phyloP scores from a whole-genome alignment of 2,797 vertebrate genomes.

The Danio choprae region DNA sequence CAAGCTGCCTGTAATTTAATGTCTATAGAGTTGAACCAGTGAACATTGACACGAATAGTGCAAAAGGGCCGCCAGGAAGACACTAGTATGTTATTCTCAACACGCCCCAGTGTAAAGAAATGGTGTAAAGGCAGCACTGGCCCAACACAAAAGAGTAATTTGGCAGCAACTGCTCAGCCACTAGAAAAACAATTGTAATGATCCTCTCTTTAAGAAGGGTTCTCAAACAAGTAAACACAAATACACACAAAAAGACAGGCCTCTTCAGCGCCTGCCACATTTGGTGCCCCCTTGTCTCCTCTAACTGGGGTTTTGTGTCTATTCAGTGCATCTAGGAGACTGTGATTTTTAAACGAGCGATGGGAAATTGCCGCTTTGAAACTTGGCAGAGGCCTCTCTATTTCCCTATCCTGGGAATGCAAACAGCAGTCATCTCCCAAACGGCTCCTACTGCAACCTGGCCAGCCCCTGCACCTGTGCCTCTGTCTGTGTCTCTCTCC shows the following conservation, averaged over 20 bases:
- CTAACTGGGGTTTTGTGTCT: not conserved
- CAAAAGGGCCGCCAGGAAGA: not conserved
- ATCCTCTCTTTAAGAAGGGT: slow-evolving; percentile 40
- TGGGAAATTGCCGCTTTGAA: slow-evolving; percentile 28
- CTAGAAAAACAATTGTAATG: slow-evolving; percentile 42
- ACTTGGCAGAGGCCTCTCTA: slow-evolving; percentile 53
- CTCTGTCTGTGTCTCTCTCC: slow-evolving; percentile 64
- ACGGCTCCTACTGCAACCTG: slow-evolving; percentile 71
- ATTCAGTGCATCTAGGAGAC: slow-evolving; percentile 1
- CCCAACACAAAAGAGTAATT: slow-evolving; percentile 34
- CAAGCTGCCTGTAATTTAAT: slow-evolving; percentile 4
- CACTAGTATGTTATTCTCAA: not conserved
- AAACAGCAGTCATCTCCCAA: slow-evolving; percentile 78
- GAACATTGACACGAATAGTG: not conserved
- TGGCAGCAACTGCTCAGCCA: slow-evolving; percentile 45
- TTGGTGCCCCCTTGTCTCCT: slow-evolving; percentile 36
- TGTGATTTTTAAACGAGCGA: slow-evolving; percentile 30
- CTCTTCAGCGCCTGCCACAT: slow-evolving; percentile 40
- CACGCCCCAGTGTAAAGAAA: slow-evolving; percentile 1
- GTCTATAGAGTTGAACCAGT: not conserved
- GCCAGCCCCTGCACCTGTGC: slow-evolving; percentile 77
- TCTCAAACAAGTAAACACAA: slow-evolving; percentile 55
- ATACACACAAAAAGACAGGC: slow-evolving; percentile 37
- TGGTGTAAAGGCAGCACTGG: slow-evolving; percentile 13
- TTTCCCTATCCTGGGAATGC: slow-evolving; percentile 80